Percentiles rank a stretch among this genome's conserved stretches.
phyloP scores from a whole-genome alignment of 92 coral and sea anemone species.

The Heliopora coerulea region DNA sequence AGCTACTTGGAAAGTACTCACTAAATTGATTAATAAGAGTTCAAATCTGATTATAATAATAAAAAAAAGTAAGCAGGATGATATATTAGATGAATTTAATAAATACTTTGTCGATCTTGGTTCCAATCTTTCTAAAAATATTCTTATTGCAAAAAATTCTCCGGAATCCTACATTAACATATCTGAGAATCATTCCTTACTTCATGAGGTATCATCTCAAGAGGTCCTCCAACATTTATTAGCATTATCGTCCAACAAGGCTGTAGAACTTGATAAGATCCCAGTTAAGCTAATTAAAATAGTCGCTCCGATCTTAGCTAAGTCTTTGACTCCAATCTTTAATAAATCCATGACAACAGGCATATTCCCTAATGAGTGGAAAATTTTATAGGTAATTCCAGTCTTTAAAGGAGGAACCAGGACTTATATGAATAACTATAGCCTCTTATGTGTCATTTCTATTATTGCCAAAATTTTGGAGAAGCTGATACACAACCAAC shows the following conservation, averaged over 20 bases:
- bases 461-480: too few species aligned
- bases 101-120: conserved; percentile 22
- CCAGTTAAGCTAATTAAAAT: conserved; percentile 2
- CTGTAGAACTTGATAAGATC: background rate
- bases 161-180: background rate
- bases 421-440: background rate
- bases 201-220: background rate
- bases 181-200: background rate
- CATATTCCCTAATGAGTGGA: conserved; percentile 32
- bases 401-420: background rate
- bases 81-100: conserved; percentile 15
- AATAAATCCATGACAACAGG: conserved; percentile 5
- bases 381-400: background rate
- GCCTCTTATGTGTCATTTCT: too few species aligned
- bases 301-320: background rate
- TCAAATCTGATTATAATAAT: background rate
- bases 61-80: background rate
- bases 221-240: conserved; percentile 1
- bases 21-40: conserved; percentile 29
- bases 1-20: conserved; percentile 46
- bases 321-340: background rate
- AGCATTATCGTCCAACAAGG: background rate
- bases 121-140: conserved; percentile 4
- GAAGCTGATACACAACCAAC: too few species aligned
- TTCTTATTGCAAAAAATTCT: background rate